Percentiles rank a stretch among this genome's conserved stretches.
These are phyloP conservation scores for Caenorhabditis angaria DNA, from an alignment of 2,888 invertebrate species.

Conservation along the genomic window DNA sequence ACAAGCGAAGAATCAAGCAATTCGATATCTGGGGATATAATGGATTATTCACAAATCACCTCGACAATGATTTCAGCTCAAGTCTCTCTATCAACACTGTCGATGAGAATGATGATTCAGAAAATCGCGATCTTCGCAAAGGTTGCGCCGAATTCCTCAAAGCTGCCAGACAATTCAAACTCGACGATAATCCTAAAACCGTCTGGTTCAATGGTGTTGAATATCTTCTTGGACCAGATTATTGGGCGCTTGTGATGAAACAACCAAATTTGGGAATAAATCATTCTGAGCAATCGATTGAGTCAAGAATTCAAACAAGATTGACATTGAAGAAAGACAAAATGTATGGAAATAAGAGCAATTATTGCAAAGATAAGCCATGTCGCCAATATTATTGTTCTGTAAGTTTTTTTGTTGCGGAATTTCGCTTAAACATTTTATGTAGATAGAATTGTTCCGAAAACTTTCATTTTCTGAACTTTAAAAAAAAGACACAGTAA, in stretches of 20 bases:
- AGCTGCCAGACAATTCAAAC: not conserved
- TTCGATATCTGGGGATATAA: constrained; percentile 12
- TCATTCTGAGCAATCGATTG: constrained; percentile 5
- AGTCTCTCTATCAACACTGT: not conserved
- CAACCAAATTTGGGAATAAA: constrained; percentile 10
- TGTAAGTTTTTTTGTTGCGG: not conserved
- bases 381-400: constrained; percentile 44
- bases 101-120: not conserved
- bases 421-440: not conserved
- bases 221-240: constrained; percentile 22
- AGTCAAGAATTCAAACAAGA: constrained; percentile 12
- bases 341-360: constrained; percentile 35
- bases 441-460: too few relatives aligned
- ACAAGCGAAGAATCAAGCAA: not conserved
- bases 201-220: not conserved
- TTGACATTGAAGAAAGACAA: constrained; percentile 19
- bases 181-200: not conserved
- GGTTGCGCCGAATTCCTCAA: constrained; percentile 6
- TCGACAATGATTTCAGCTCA: not conserved
- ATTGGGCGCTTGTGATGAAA: constrained; percentile 19
- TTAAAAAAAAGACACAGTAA: too few relatives aligned
- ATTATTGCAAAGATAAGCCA: constrained; percentile 31
- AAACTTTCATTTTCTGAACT: too few relatives aligned
- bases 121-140: constrained; percentile 1
- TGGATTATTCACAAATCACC: constrained; percentile 2